Evolutionary conservation across 1,140 invertebrate species (phyloP).

Genomic region (Pectinophora gossypiella): DNA sequence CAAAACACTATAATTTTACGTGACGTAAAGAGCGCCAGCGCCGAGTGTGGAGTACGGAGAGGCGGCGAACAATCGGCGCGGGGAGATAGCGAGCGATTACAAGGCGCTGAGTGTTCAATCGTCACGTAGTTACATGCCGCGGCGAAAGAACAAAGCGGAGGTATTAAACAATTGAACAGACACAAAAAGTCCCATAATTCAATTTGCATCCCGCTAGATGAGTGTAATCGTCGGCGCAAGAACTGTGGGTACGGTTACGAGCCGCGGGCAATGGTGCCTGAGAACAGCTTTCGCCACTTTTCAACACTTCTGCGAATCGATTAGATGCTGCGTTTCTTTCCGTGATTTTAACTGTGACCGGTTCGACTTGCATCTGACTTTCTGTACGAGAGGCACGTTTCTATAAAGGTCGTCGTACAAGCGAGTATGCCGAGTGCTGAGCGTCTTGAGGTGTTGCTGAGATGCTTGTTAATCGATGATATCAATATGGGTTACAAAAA

Average conservation of each 20-base stretch:
- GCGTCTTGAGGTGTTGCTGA: not conserved
- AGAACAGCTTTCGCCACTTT: constrained; percentile 67
- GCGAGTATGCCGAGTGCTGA: too few species aligned
- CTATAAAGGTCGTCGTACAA: not conserved
- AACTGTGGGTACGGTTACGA: constrained; percentile 39
- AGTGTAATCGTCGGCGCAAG: constrained; percentile 47
- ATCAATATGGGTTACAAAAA: constrained; percentile 12
- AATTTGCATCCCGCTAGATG: constrained; percentile 71
- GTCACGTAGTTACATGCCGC: constrained; percentile 59
- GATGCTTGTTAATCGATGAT: constrained; percentile 3
- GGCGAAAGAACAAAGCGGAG: constrained; percentile 63
- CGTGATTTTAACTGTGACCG: constrained; percentile 19
- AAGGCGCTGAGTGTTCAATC: constrained; percentile 59
- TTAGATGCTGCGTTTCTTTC: constrained; percentile 45
- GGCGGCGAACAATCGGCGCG: constrained; percentile 12
- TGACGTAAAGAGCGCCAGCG: constrained; percentile 35
- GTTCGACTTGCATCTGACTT: not conserved
- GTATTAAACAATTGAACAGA: constrained; percentile 59
- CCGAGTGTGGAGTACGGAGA: constrained; percentile 37
- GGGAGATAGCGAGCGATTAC: constrained; percentile 47
- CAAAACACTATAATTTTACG: constrained; percentile 65
- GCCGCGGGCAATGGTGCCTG: constrained; percentile 45
- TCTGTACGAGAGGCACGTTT: not conserved
- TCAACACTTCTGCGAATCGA: constrained; percentile 68
- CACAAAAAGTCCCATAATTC: constrained; percentile 72